Base-by-base conservation (phyloP, 2,113 vertebrate species). In the Sander vitreus region DNA sequence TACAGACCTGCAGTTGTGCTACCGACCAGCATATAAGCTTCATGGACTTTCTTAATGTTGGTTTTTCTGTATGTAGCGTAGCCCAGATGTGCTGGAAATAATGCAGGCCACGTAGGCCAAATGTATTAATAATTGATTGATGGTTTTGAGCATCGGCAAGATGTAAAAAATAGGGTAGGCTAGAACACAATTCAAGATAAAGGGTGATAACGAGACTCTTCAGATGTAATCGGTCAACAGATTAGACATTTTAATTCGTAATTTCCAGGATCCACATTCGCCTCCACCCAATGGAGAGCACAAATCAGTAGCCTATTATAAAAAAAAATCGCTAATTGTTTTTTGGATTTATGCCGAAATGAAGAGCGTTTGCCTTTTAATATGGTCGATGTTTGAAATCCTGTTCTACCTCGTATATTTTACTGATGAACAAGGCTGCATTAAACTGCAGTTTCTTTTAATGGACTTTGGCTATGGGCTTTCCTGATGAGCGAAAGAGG, bases 11-110 rank as follows among this genome's bases (percentile, higher is more conserved):
- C 47, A 54, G 45, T n/a, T 8, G 63, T 55, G 70, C 86, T 57
- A 54, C 76, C 13, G 84, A 88, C 81, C 91, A 87, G 89, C 60
- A 71, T 23, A 89, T 87, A 87, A 92, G 90, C 90, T 90, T 47
- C 66, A 66, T 10, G 59, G 87, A 90, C 86, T 81, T 33, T 9
- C n/a, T 62, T 54, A 19, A 64, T 88, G 78, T 81, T 77, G 78
- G 81, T 73, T 83, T 72, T 23, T 84, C 74, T 72, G 75, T 71
- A 66, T 73, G 69, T 81, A 51, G 78, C 48, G 51, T 74, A 68
- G 88, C 77, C 85, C 82, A 53, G 69, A 76, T 76, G 65, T 81
- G 80, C 57, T 27, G 50, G 19, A 19, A 36, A 45, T 64, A 71
- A 27, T 54, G 51, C 50, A 78, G 78, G n/a, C 74, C 70, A 64